Evolutionary conservation across 2,113 vertebrate genomes (phyloP), one percentile per base, ranked within the genome.

Genomic region (Corythornis madagascariensis): DNA sequence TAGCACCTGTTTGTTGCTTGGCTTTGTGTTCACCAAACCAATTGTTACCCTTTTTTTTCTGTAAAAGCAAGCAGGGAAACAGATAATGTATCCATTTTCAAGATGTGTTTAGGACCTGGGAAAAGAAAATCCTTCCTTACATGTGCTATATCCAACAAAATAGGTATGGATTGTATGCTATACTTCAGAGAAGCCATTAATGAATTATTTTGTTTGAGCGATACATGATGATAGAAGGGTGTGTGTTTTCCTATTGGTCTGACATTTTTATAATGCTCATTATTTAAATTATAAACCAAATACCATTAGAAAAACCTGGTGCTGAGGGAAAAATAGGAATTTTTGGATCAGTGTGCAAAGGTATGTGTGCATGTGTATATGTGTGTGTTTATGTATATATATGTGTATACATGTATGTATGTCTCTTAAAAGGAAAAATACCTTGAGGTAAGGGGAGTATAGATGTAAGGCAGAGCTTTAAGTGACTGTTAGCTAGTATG

Each of bases 11-110:
- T 95, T 88, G 60, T 93, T 92, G 94, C 78, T 88, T 96, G 64
- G 16, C 53, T 92, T 91, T 70, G 21, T 95, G n/a, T 89, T 90
- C 75, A 71, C 35, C 90, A 96, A 92, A 78, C 50, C 90, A 92
- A 47, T 79, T 72, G 25, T 93, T 96, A 63, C 48, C 48, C 50
- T 33, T 52, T 76, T 48, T 50, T 60, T 13, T 38, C 77, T 80
- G 52, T 77, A 79, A 79, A 91, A 94, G 35, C 77, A 92, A 91
- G 22, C 59, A 91, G 25, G 72, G 48, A 91, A 94, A 13, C 40
- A 94, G 72, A 63, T 86, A 29, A 57, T 24, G 50, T 42, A 69
- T 70, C 42, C 16, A 42, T 77, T 93, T 94, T 88, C 70, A 75
- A 85, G 50, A 21, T 77, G 25, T 76, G 21, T 90, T 81, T 63